Evolutionary conservation across 2,797 vertebrate genomes (phyloP).

Genomic region (Crenuchus spilurus): DNA sequence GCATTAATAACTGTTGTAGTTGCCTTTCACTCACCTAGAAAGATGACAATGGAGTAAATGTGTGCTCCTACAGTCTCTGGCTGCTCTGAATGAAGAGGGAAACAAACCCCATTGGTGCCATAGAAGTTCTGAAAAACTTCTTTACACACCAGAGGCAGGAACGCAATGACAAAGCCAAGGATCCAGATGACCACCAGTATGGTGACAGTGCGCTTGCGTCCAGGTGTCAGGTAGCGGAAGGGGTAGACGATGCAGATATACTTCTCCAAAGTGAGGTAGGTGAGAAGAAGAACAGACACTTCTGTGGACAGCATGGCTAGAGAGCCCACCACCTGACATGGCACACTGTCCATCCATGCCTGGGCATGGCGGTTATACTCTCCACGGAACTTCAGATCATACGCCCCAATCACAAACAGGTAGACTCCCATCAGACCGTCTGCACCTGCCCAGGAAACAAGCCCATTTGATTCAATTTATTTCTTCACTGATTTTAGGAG

Average conservation of each 20-base stretch:
- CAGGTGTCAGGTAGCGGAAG: constrained; percentile 89
- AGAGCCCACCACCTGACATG: constrained; percentile 92
- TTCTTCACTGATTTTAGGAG: too few species aligned
- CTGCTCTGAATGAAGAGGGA: constrained; percentile 94
- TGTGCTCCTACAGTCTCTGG: constrained; percentile 88
- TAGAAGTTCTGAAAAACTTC: constrained; percentile 94
- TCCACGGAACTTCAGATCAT: constrained; percentile 93
- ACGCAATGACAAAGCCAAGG: constrained; percentile 87
- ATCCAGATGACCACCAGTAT: constrained; percentile 91
- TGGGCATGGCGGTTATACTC: constrained; percentile 96
- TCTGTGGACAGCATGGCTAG: constrained; percentile 96
- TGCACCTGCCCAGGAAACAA: constrained; percentile 80
- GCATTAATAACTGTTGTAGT: too few species aligned
- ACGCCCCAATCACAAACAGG: constrained; percentile 93
- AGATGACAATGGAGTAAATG: constrained; percentile 93
- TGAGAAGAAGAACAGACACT: constrained; percentile 94
- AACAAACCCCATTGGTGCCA: constrained; percentile 95
- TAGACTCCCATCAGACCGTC: constrained; percentile 98
- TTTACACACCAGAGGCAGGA: constrained; percentile 88
- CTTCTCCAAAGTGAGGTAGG: constrained; percentile 96
- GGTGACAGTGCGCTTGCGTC: constrained; percentile 86
- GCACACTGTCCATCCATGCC: constrained; percentile 93
- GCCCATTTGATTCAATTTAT: too few species aligned
- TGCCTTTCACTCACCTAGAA: constrained; percentile 83
- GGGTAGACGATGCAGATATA: constrained; percentile 98